Evolutionary conservation across 1,140 invertebrate genomes (phyloP), one percentile per base, ranked within the genome.

Genomic region (Scaptomyza hsui): DNA sequence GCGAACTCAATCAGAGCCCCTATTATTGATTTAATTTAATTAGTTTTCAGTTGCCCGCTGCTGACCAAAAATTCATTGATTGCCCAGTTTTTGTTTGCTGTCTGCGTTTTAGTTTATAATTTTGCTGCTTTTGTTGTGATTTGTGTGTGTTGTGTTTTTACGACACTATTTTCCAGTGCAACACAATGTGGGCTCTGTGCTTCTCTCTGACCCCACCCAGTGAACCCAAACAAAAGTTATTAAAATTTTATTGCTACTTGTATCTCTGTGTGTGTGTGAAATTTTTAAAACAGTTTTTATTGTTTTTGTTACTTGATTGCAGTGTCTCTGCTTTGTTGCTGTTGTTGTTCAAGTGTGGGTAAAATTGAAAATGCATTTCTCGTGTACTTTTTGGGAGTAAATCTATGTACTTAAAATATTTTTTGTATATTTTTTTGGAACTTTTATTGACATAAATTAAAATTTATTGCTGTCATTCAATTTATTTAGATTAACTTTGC

Each of bases 21-120:
- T 67, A 68, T 74, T 78, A 81, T 82, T 78, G 79, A 83, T 83
- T 83, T 82, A 75, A 82, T 82, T 82, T 78, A 82, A 82, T 82
- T 82, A 82, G 78, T 83, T 80, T 82, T 63, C 60, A 61, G 26
- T 29, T 53, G 62, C 39, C 49, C 42, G 21, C 39, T 13, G 44
- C 44, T 79, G 77, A 61, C 77, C 76, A 75, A 41, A 61, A 15
- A 13, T 19, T 29, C 47, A 80, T 67, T 67, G 80, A 86, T 86
- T 85, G 75, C 26, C 56, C 55, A 60, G 7, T 41, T 72, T 78
- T 56, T 81, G 78, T 80, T 81, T 80, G 60, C 44, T 47, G 78
- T 62, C 56, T 81, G 70, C 55, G 64, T 71, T 81, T 76, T 78
- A 61, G 72, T 82, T 81, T 70, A 70, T 85, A 69, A 69, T 70